A percentile compares a stretch with the other conserved stretches of the same genome.
Conservation (phyloP, 2,797 vertebrate species). For the Cynodonichthys magdalenae region DNA sequence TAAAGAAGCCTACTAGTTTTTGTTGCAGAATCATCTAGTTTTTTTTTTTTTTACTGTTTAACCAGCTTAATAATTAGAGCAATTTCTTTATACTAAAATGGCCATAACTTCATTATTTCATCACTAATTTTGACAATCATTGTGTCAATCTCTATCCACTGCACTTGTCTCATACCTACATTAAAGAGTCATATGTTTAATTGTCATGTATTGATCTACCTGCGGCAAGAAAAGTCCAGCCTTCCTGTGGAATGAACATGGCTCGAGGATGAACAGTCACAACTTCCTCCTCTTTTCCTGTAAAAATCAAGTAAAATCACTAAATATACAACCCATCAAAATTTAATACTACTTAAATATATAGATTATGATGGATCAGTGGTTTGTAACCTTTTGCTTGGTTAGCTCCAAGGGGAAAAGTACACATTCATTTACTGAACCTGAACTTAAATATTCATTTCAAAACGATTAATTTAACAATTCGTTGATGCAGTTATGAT, state of each 20-base stretch:
- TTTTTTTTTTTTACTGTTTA: too few species aligned
- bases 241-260: conserved; percentile 85
- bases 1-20: too few species aligned
- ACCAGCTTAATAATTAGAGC: too few species aligned
- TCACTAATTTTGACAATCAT: too few species aligned
- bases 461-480: too few species aligned
- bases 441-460: background rate
- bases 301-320: conserved; percentile 44
- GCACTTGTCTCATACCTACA: too few species aligned
- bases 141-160: too few species aligned
- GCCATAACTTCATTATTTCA: too few species aligned
- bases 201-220: conserved; percentile 69
- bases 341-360: background rate
- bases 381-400: background rate
- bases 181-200: too few species aligned
- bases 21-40: too few species aligned
- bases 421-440: background rate
- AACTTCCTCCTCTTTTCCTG: conserved; percentile 82
- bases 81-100: too few species aligned
- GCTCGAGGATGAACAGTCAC: conserved; percentile 87
- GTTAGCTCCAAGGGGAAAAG: background rate
- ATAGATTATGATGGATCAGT: background rate
- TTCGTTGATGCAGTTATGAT: too few species aligned
- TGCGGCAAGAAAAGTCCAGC: conserved; percentile 89
- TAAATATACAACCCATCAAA: conserved; percentile 3